Base-by-base conservation (phyloP, 2,888 invertebrate genomes). In the Tachina lurida region DNA sequence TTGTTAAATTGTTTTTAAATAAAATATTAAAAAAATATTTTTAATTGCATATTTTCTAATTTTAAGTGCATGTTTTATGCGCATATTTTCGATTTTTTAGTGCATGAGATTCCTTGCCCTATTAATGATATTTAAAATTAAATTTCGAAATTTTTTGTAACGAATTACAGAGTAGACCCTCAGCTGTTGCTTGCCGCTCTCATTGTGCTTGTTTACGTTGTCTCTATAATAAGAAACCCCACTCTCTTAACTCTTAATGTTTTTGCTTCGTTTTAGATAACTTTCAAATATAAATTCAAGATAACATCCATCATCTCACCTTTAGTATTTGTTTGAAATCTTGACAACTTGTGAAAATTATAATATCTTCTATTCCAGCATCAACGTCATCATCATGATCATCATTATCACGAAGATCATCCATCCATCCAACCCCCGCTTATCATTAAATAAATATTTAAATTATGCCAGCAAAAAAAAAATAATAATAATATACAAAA, bases 311-410 rank as follows among this genome's bases (percentile, higher is more conserved):
- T 82, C 71, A 86, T 71, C 67, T 79, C 83, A 86, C 70, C 82
- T 86, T 56, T 62, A 45, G n/a, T 45, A 45, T 56, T 3, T 31
- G 17, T 58, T 79, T 49, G 19, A 87, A 60, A 89, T 90, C 90
- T 90, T 90, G 90, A 90, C 91, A 91, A 90, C 88, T 90, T 91
- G 91, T 90, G 90, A 90, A 89, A 88, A 89, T 89, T 89, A 81
- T 87, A 88, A 88, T 84, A 88, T 58, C 52, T 62, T 62, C 45
- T 67, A 60, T 52, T 12, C 31, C 56, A 62, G 49, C 65, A 80
- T n/a, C 41, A 54, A 31, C 43, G 22, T 47, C 9, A 63, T 43
- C 47, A 67, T 58, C 3, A 41, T 43, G 31, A 41, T 47, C 9
- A 63, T 43, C 47, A 67, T 58, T 3, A 41, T 43, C 31, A 60